Percentiles rank a stretch among this genome's conserved stretches.
Evolutionary conservation across 2,113 vertebrate genomes (phyloP).

Genomic region (Odocoileus hemionus): DNA sequence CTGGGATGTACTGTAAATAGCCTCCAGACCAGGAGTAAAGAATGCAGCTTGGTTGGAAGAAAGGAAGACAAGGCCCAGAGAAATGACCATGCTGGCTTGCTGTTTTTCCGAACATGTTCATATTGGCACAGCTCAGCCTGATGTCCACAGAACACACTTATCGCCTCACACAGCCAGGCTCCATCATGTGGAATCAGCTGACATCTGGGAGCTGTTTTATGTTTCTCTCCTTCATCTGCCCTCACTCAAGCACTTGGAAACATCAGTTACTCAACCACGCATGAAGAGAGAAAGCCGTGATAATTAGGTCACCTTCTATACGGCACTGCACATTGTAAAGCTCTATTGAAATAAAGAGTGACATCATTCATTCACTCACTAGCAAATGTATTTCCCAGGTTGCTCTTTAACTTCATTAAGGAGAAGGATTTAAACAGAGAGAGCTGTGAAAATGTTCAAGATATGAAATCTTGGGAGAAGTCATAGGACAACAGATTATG

Average conservation of each 20-base stretch:
- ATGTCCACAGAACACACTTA: constrained; percentile 38
- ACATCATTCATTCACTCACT: not conserved
- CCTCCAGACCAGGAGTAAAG: constrained; percentile 39
- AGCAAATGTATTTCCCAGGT: not conserved
- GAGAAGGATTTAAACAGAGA: not conserved
- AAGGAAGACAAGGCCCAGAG: not conserved
- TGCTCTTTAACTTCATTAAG: not conserved
- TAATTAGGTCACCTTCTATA: constrained; percentile 12
- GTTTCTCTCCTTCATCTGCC: constrained; percentile 58
- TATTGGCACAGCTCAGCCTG: not conserved
- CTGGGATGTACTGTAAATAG: constrained; percentile 7
- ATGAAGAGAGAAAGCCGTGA: not conserved
- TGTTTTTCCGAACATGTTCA: constrained; percentile 13
- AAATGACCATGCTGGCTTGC: constrained; percentile 14
- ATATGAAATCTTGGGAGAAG: not conserved
- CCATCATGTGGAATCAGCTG: constrained; percentile 55
- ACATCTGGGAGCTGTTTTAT: constrained; percentile 41
- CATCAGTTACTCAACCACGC: not conserved
- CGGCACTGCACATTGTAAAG: not conserved
- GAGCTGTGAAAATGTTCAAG: not conserved
- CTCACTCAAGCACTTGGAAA: constrained; percentile 53
- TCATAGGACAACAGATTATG: not conserved
- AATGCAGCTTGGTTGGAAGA: constrained; percentile 4
- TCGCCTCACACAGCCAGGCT: constrained; percentile 28
- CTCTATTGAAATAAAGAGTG: not conserved